Evolutionary conservation across 2,797 vertebrate genomes (phyloP), one percentile per base, ranked within the genome.

Genomic region (Phyllotis vaccarum): DNA sequence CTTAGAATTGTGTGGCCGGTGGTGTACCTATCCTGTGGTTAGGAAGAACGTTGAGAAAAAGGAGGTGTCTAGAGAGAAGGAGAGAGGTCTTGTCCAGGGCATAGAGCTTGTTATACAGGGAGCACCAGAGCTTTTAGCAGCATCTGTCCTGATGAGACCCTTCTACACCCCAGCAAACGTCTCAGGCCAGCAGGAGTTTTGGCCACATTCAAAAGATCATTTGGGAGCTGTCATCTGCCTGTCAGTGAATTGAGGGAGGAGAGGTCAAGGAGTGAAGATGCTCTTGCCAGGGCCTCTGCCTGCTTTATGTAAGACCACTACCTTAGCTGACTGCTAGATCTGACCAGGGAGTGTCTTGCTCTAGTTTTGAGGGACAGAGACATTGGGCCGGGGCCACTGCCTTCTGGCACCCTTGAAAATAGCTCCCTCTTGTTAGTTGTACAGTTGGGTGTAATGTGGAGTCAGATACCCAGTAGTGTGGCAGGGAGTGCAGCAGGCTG

Each of bases 251-350:
- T 8, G 52, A 24, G 14, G 6, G 34, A 11, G 46, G 22, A n/a
- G 49, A 22, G 43, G 60, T 80, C 0, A 3, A 9, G 60, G 70
- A 43, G 9, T 0, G 0, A 1, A 60, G 40, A 12, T 19, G 13
- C 24, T 24, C 29, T 93, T 66, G 34, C 21, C 56, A 49, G 14
- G 37, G 22, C 27, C 31, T 82, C 54, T 82, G 74, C 46, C 40
- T 11, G 0, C 9, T 74, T 16, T 40, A 70, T 52, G 5, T 24
- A 24, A 0, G 24, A 29, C 10, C 10, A 3, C 6, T 0, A 3
- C 29, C 43, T 58, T 66, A 24, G 22, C 22, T n/a, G 58, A 81
- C 10, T n/a, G n/a, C 58, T n/a, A 10, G 52, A 1, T 60, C 66
- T 22, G n/a, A 54, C 22, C 5, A 0, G 2, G 8, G n/a, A 54